A percentile compares a stretch with the other conserved stretches of the same genome.
Evolutionary conservation across 2,113 vertebrate genomes (phyloP).

Genomic region (Ageneiosus marmoratus): DNA sequence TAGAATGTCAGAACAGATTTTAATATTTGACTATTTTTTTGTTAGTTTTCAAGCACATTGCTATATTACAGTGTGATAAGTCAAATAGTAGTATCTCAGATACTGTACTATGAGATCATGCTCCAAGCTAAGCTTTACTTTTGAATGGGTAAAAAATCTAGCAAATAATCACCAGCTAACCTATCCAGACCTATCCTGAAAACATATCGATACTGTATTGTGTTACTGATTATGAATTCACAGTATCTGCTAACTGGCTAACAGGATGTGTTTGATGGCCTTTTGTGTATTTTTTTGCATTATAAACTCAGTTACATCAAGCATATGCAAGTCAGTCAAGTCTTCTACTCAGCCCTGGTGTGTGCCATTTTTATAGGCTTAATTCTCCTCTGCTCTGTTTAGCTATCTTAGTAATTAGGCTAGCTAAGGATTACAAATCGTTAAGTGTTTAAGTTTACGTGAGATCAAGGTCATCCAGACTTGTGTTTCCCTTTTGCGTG

Average conservation of each 20-base stretch:
- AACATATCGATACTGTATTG: too few species aligned
- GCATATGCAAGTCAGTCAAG: background rate
- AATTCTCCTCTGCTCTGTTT: background rate
- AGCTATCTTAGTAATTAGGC: background rate
- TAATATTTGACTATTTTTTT: background rate
- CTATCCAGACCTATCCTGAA: too few species aligned
- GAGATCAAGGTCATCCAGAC: background rate
- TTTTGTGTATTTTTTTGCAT: background rate
- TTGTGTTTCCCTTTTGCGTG: background rate
- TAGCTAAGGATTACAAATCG: background rate
- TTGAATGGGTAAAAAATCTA: too few species aligned
- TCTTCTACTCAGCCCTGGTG: background rate
- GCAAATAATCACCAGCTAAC: background rate
- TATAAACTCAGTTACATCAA: background rate
- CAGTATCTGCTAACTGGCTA: background rate
- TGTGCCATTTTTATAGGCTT: background rate
- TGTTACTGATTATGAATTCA: too few species aligned
- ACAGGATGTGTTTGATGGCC: background rate
- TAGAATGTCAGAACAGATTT: slow-evolving; percentile 7
- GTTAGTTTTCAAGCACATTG: background rate
- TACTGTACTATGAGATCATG: background rate
- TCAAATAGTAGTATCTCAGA: background rate
- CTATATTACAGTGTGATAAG: background rate
- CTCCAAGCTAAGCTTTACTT: background rate
- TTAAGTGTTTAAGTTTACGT: background rate